phyloP scores from a whole-genome alignment of 2,113 vertebrate species.

The Neolamprologus tretocephalus region DNA sequence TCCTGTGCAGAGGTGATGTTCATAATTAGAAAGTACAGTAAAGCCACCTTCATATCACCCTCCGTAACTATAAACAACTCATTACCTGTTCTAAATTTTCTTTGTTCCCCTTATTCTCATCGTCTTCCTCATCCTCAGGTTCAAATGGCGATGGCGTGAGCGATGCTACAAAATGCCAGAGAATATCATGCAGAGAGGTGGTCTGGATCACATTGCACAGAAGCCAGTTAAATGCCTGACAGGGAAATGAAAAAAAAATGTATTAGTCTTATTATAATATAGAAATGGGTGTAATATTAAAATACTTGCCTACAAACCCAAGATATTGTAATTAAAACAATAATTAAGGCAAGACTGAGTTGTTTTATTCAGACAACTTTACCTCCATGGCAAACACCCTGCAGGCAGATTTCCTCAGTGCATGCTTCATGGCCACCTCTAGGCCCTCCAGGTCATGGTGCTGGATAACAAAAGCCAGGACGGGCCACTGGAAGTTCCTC shows the following conservation, averaged over 20 bases:
- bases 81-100: constrained; percentile 88
- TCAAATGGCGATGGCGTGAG: constrained; percentile 91
- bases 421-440: constrained; percentile 98
- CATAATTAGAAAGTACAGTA: background rate
- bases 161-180: constrained; percentile 98
- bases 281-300: background rate
- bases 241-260: background rate
- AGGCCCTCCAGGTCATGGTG: constrained; percentile 97
- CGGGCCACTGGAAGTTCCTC: constrained; percentile 98
- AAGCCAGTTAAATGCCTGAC: constrained; percentile 97
- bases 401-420: constrained; percentile 94
- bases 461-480: constrained; percentile 96
- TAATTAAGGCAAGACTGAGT: background rate
- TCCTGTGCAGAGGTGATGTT: constrained; percentile 68
- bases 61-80: background rate
- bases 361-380: background rate
- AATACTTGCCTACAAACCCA: background rate
- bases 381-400: constrained; percentile 99
- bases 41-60: background rate
- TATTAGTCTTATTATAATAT: background rate
- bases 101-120: constrained; percentile 93
- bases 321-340: background rate
- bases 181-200: constrained; percentile 94
- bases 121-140: constrained; percentile 93
- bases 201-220: constrained; percentile 98